Evolutionary conservation across 2,888 invertebrate genomes (phyloP).

Genomic region (Dione juno): DNA sequence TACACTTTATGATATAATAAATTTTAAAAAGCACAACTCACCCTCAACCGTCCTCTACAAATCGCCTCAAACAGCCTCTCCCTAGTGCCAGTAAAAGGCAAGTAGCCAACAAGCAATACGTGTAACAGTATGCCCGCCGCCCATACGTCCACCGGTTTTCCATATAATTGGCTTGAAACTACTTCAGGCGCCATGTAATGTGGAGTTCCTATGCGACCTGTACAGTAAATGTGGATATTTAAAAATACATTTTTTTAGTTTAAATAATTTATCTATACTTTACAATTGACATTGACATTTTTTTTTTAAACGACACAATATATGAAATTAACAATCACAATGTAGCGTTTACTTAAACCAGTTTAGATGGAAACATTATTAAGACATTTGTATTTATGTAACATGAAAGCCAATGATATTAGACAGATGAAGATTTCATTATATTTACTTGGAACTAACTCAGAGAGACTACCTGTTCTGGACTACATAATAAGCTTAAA

Average conservation of each 20-base stretch:
- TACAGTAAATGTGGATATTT: neutral
- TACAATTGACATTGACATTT: neutral
- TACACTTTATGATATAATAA: no score
- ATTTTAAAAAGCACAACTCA: conserved; percentile 67
- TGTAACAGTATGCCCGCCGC: conserved; percentile 97
- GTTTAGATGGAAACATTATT: conserved; percentile 30
- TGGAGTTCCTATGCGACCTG: conserved; percentile 97
- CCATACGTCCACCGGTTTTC: conserved; percentile 99
- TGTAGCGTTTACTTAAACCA: conserved; percentile 34
- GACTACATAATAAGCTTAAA: conserved; percentile 15
- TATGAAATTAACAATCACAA: conserved; percentile 32
- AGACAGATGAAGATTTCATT: conserved; percentile 22
- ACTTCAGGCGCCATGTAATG: conserved; percentile 99
- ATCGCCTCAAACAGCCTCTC: conserved; percentile 96
- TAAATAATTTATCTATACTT: neutral
- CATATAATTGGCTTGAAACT: conserved; percentile 94
- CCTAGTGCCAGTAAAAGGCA: conserved; percentile 97
- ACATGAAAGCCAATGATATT: conserved; percentile 40
- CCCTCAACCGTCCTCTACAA: conserved; percentile 91
- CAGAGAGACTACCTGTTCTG: conserved; percentile 32
- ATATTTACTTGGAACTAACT: conserved; percentile 41
- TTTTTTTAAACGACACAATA: neutral
- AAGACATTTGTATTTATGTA: conserved; percentile 33
- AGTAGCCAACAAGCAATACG: conserved; percentile 95
- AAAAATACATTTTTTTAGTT: neutral